A percentile compares a stretch with the other conserved stretches of the same genome.
phyloP scores from a whole-genome alignment of 2,888 invertebrate species.

The Cephonodes hylas region DNA sequence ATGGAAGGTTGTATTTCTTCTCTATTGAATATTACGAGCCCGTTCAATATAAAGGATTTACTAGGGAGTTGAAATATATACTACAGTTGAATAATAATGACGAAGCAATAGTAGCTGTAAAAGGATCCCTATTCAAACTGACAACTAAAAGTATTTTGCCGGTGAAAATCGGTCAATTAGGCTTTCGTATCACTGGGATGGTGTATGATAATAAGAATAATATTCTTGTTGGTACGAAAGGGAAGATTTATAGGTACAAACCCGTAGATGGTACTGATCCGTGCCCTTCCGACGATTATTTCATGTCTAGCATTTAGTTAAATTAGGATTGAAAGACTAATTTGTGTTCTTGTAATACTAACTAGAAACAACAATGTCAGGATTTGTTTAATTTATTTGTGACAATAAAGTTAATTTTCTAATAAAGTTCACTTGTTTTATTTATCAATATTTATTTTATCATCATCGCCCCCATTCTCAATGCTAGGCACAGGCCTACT shows the following conservation, averaged over 20 bases:
- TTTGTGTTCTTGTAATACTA: too few species aligned
- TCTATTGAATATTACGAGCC: constrained; percentile 65
- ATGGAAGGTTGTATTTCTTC: constrained; percentile 69
- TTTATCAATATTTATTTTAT: not conserved
- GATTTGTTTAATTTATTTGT: too few species aligned
- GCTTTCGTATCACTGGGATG: constrained; percentile 69
- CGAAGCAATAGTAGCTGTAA: constrained; percentile 67
- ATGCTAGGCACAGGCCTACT: too few species aligned
- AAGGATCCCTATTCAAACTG: constrained; percentile 61
- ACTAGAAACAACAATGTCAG: too few species aligned
- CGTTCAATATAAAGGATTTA: constrained; percentile 70
- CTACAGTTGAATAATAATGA: constrained; percentile 61
- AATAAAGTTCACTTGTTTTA: not conserved
- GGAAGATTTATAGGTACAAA: constrained; percentile 70
- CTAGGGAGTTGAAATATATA: constrained; percentile 67
- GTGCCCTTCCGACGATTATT: constrained; percentile 70
- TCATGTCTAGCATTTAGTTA: constrained; percentile 65
- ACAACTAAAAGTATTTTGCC: constrained; percentile 62
- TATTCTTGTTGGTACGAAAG: constrained; percentile 69
- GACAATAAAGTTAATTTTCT: not conserved
- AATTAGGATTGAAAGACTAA: too few species aligned
- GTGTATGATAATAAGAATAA: constrained; percentile 66
- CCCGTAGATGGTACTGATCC: constrained; percentile 62
- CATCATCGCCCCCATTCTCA: too few species aligned
- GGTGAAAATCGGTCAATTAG: constrained; percentile 61